phyloP scores from a whole-genome alignment of 2,888 invertebrate species.

The Agriopis leucophaearia region DNA sequence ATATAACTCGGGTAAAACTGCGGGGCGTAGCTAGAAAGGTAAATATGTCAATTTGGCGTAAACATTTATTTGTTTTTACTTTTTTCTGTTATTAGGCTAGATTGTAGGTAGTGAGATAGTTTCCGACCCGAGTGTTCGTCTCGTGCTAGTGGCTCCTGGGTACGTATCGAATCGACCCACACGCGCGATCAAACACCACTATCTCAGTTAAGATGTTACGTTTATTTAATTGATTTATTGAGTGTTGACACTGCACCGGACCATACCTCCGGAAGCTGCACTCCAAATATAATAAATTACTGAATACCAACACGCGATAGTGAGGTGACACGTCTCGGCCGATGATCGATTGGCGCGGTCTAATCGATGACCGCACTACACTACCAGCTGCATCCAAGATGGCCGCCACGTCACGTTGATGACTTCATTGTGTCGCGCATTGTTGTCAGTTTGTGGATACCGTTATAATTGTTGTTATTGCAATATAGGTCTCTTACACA shows the following conservation, averaged over 20 bases:
- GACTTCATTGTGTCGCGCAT: conserved; percentile 64
- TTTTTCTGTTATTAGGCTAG: too few species aligned
- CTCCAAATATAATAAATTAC: conserved; percentile 80
- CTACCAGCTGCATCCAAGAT: conserved; percentile 65
- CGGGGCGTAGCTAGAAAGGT: too few species aligned
- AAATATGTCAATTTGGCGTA: too few species aligned
- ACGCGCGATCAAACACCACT: conserved; percentile 51
- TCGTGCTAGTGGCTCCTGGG: too few species aligned
- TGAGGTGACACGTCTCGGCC: conserved; percentile 52
- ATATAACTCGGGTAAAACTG: too few species aligned
- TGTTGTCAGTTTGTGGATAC: conserved; percentile 23
- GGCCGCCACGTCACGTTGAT: conserved; percentile 63
- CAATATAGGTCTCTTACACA: too few species aligned
- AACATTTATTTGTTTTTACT: too few species aligned
- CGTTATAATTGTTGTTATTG: conserved; percentile 19
- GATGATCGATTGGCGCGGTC: conserved; percentile 67
- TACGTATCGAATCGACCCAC: conserved; percentile 46
- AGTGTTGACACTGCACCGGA: conserved; percentile 71
- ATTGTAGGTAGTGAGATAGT: too few species aligned
- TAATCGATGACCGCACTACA: conserved; percentile 61
- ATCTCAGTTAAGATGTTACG: conserved; percentile 69
- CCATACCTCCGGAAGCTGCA: conserved; percentile 70
- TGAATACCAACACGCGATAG: conserved; percentile 66
- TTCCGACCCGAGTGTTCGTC: too few species aligned
- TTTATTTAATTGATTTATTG: conserved; percentile 81